Evolutionary conservation across 1,140 invertebrate species (phyloP).

Genomic region (Cotesia typhae): DNA sequence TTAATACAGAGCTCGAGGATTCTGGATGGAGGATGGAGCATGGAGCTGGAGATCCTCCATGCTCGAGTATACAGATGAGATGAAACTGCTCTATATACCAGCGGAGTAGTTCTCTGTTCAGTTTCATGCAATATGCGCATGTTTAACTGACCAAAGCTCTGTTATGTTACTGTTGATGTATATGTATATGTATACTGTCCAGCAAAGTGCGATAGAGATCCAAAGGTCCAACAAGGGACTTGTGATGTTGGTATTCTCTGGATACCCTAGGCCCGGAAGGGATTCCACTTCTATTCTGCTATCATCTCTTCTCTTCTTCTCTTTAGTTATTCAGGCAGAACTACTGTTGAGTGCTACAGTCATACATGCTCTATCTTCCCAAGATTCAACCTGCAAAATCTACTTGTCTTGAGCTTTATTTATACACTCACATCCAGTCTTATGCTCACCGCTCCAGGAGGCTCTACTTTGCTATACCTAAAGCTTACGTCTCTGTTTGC

Average conservation of each 20-base stretch:
- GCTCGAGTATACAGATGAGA: constrained; percentile 35
- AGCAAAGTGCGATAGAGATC: constrained; percentile 19
- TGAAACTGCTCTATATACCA: no score
- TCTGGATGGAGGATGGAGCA: no score
- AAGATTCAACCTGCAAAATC: constrained; percentile 2
- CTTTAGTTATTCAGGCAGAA: constrained; percentile 8
- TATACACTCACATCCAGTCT: constrained; percentile 47
- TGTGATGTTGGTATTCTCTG: constrained; percentile 28
- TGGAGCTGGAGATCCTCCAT: constrained; percentile 37
- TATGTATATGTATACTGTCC: constrained; percentile 5
- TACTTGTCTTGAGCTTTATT: constrained; percentile 45
- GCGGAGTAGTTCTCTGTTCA: constrained; percentile 50
- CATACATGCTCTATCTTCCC: no score
- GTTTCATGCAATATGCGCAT: constrained; percentile 68
- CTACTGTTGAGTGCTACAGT: no score
- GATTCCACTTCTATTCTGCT: constrained; percentile 10
- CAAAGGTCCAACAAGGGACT: constrained; percentile 23
- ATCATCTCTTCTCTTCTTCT: constrained; percentile 6
- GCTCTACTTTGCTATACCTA: no score
- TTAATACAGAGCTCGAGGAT: constrained; percentile 63
- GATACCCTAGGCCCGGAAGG: constrained; percentile 16
- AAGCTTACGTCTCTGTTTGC: no score
- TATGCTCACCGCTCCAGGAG: neutral
- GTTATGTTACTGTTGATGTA: constrained; percentile 42
- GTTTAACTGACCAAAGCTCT: constrained; percentile 65